Base-by-base conservation (phyloP, 2,113 vertebrate species). In the Podarcis muralis region DNA sequence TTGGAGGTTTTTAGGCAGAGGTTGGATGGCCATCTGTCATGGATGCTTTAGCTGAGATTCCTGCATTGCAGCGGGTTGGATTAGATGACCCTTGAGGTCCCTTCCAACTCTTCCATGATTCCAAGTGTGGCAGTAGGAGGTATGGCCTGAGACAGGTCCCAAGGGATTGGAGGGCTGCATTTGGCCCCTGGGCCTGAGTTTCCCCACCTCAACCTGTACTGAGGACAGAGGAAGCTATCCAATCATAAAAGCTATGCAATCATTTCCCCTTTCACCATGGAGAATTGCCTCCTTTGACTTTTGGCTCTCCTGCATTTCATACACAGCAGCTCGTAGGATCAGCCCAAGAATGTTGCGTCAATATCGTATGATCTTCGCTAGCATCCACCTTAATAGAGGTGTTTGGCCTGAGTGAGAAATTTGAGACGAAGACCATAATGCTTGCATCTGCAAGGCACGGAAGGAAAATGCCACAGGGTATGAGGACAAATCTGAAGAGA, bases 401-500 rank as follows among this genome's bases (percentile, higher is more conserved):
- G 22, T 74, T 93, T 43, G 40, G 37, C 4, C 82, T 75, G 9
- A 71, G 40, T 27, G 3, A 72, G 25, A 53, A 84, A 75, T 1
- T 35, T 79, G 89, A 89, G 85, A 83, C 78, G 43, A 74, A 72
- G 27, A 43, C 48, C 48, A 12, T 53, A 53, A 53, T 53, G 48
- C 48, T 53, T 11, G 48, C 48, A 32, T 53, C 16, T 35, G 65
- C 2, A 11, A 69, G 35, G 20, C 25, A 40, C 18, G 5, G 57
- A 59, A 35, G 11, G 11, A 92, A 85, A 92, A 85, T 8, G 25
- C 68, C 81, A 81, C 75, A 62, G 83, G 48, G 77, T 74, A 82
- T 87, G 88, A 81, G 89, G 92, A 59, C 30, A 87, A 92, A 93
- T 84, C 71, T 43, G 84, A 88, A 92, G 76, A 71, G 88, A 91